Percentiles rank a stretch among this genome's conserved stretches.
Evolutionary conservation across 1,140 invertebrate species (phyloP).

Genomic region (Philotrypesis tridentata): DNA sequence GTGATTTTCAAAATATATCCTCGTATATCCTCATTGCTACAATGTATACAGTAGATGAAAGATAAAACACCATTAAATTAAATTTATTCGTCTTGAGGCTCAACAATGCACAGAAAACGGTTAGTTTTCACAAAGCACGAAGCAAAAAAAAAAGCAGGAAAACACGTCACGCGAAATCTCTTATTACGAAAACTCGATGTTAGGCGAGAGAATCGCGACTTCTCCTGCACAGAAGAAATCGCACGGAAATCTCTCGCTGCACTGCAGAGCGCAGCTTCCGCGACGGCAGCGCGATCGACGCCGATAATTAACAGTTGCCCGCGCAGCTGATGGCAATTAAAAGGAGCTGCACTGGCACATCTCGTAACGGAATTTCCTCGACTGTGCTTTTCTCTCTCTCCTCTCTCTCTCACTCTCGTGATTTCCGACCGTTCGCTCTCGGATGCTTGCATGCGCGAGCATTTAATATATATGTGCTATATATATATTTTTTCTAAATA

Average conservation of each 20-base stretch:
- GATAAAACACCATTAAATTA: too few species aligned
- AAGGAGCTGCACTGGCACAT: not conserved
- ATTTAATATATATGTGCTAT: too few species aligned
- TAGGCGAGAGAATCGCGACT: not conserved
- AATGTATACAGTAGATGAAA: too few species aligned
- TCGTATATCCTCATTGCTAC: too few species aligned
- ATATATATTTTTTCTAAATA: not conserved
- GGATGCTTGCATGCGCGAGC: not conserved
- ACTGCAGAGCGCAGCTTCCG: too few species aligned
- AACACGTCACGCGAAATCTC: not conserved
- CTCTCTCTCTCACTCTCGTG: too few species aligned
- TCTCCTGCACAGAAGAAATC: not conserved
- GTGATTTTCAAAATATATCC: too few species aligned
- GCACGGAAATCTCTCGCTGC: not conserved
- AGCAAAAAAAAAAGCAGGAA: too few species aligned
- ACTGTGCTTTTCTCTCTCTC: not conserved
- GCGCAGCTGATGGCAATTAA: constrained; percentile 16
- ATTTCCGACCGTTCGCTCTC: not conserved
- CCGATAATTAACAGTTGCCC: constrained; percentile 16
- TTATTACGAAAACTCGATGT: not conserved
- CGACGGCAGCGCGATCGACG: constrained; percentile 1
- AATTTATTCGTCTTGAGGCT: not conserved
- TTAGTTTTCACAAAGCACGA: too few species aligned
- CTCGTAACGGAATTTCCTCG: not conserved
- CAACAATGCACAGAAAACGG: too few species aligned